A percentile compares a stretch with the other conserved stretches of the same genome.
Conservation (phyloP, 2,113 vertebrate genomes). For the Rhinichthys klamathensis region DNA sequence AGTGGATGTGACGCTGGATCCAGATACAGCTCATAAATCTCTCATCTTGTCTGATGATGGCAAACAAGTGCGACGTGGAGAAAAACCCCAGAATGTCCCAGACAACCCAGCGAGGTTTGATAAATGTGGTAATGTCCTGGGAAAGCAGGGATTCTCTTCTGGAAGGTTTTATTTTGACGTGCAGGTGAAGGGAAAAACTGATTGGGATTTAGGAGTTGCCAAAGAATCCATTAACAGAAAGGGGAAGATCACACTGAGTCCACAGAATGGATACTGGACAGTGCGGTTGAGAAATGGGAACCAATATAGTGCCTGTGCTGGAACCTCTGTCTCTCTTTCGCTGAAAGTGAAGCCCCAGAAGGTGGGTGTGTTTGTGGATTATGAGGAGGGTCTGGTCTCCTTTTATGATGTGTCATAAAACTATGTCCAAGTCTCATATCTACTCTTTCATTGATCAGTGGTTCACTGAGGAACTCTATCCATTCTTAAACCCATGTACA, state of each 20-base stretch:
- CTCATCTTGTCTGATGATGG: slow-evolving; percentile 26
- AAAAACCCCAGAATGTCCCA: background rate
- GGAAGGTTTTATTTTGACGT: slow-evolving; percentile 25
- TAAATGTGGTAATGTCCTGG: background rate
- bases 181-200: background rate
- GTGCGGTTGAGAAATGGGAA: slow-evolving; percentile 30
- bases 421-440: background rate
- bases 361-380: slow-evolving; percentile 30
- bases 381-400: slow-evolving; percentile 51
- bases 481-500: slow-evolving; percentile 41
- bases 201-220: background rate
- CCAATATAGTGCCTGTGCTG: slow-evolving; percentile 17
- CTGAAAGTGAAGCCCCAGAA: slow-evolving; percentile 29
- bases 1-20: slow-evolving; percentile 26
- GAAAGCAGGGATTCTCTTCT: slow-evolving; percentile 23
- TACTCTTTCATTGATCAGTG: slow-evolving; percentile 34
- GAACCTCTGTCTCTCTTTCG: background rate
- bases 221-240: slow-evolving; percentile 20
- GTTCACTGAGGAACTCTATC: slow-evolving; percentile 55
- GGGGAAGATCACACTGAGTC: background rate
- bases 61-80: background rate
- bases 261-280: slow-evolving; percentile 39
- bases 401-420: slow-evolving; percentile 61
- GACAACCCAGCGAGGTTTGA: background rate
- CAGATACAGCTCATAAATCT: background rate